Conservation (phyloP, 1,140 invertebrate species). For the Theocolax elegans region DNA sequence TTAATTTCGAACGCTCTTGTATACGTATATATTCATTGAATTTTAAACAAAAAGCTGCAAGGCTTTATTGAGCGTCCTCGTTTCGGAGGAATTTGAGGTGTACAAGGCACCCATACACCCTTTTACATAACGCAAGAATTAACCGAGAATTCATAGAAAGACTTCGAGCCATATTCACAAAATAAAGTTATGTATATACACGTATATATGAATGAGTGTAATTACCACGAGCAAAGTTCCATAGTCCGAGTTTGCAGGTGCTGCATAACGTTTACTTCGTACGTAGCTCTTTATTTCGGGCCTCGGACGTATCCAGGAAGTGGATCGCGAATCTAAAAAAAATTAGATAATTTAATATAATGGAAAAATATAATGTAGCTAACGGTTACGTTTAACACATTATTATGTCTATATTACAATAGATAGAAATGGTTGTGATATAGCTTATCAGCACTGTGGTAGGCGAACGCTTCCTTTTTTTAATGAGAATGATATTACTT, state of each 20-base stretch:
- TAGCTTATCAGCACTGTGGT: constrained; percentile 2
- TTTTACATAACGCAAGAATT: too few relatives aligned
- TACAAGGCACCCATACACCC: too few relatives aligned
- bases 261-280: not conserved
- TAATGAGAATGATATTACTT: not conserved
- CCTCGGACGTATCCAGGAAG: not conserved
- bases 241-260: not conserved
- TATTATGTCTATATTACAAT: not conserved
- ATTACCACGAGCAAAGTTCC: constrained; percentile 12
- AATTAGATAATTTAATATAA: not conserved
- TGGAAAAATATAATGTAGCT: not conserved
- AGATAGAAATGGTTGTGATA: constrained; percentile 9
- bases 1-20: too few relatives aligned
- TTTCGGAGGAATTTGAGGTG: too few relatives aligned
- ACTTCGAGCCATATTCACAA: too few relatives aligned
- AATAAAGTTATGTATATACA: too few relatives aligned
- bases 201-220: too few relatives aligned
- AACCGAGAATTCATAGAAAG: too few relatives aligned
- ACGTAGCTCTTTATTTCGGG: not conserved
- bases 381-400: not conserved
- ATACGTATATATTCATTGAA: too few relatives aligned
- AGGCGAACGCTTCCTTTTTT: constrained; percentile 5
- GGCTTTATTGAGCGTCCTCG: too few relatives aligned
- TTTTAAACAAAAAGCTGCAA: too few relatives aligned
- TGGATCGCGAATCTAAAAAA: not conserved